phyloP scores from a whole-genome alignment of 2,888 invertebrate species.

The Plebejus argus region DNA sequence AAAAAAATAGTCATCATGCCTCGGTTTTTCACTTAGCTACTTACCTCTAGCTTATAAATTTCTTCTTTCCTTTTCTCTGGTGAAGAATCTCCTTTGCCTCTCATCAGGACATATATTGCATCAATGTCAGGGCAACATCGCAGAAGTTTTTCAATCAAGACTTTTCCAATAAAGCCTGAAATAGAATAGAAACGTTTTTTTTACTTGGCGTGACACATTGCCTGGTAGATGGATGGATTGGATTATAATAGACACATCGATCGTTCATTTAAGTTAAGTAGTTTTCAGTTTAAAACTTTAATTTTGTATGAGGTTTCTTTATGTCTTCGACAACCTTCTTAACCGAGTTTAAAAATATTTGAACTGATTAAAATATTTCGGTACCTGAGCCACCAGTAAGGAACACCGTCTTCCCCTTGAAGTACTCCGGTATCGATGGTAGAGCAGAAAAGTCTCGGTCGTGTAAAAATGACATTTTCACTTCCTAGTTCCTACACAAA shows the following conservation, averaged over 20 bases:
- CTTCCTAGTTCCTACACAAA: not conserved
- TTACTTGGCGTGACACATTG: no score
- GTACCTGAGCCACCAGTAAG: constrained; percentile 27
- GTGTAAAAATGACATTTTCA: constrained; percentile 30
- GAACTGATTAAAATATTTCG: not conserved
- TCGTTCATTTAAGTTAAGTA: not conserved
- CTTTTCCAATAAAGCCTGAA: constrained; percentile 93
- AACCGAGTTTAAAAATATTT: no score
- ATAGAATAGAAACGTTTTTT: not conserved
- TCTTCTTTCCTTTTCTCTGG: constrained; percentile 55
- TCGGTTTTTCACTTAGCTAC: not conserved
- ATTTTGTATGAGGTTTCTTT: not conserved
- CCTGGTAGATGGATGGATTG: no score
- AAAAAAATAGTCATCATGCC: no score
- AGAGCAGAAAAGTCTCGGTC: constrained; percentile 15
- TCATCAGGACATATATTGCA: constrained; percentile 87
- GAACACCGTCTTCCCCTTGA: constrained; percentile 29
- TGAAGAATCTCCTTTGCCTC: constrained; percentile 85
- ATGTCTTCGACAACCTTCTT: not conserved
- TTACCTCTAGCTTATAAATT: constrained; percentile 27
- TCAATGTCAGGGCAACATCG: constrained; percentile 88
- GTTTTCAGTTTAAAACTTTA: not conserved
- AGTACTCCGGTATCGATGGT: constrained; percentile 23
- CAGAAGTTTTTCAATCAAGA: constrained; percentile 91
- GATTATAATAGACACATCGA: not conserved